Evolutionary conservation across 1,140 invertebrate genomes (phyloP).

Genomic region (Cyclargus thomasi): DNA sequence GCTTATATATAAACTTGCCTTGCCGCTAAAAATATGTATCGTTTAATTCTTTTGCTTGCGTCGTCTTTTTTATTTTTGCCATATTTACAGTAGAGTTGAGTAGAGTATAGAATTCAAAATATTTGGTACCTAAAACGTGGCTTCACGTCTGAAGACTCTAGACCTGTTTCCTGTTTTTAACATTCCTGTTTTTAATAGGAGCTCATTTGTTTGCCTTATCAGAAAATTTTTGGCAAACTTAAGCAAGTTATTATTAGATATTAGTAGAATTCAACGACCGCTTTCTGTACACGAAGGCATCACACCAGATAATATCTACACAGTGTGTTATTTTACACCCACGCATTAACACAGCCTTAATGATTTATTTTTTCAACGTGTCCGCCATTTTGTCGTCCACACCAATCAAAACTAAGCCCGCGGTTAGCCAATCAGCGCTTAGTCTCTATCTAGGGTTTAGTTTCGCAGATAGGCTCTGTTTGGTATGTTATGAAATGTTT

Average conservation of each 20-base stretch:
- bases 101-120: too few relatives aligned
- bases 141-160: too few relatives aligned
- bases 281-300: not conserved
- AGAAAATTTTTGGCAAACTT: too few relatives aligned
- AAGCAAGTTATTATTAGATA: not conserved
- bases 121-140: too few relatives aligned
- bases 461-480: not conserved
- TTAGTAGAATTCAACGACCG: not conserved
- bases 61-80: too few relatives aligned
- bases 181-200: too few relatives aligned
- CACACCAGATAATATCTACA: not conserved
- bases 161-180: too few relatives aligned
- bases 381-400: conserved; percentile 10
- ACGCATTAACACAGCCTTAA: conserved; percentile 3
- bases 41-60: not conserved
- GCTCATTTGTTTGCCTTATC: too few relatives aligned
- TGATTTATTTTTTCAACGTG: conserved; percentile 12
- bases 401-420: conserved; percentile 24
- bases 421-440: conserved; percentile 21
- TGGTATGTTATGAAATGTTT: conserved; percentile 6
- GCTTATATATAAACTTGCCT: not conserved
- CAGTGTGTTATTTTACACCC: not conserved
- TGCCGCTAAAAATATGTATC: not conserved
- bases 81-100: too few relatives aligned
- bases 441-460: not conserved